These are phyloP conservation scores for Amphilophus citrinellus DNA, from an alignment of 2,113 vertebrate species.

Conservation along the genomic window DNA sequence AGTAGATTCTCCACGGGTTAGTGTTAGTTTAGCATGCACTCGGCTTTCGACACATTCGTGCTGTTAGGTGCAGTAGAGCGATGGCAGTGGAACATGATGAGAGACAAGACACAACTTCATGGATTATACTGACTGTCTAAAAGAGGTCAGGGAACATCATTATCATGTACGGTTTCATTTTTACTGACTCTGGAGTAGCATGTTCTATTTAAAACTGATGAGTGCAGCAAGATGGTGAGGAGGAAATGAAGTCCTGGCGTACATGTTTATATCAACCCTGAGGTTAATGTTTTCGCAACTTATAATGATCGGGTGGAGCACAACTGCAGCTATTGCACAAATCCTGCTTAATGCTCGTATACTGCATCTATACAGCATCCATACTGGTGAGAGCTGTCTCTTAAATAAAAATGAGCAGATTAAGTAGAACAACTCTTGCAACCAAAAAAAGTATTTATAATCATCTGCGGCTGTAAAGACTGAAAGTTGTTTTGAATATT, in stretches of 20 bases:
- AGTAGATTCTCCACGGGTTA: background rate
- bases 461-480: slow-evolving; percentile 1
- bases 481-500: slow-evolving; percentile 5
- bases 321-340: slow-evolving; percentile 60
- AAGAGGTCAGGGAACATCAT: slow-evolving; percentile 73
- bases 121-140: slow-evolving; percentile 58
- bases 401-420: slow-evolving; percentile 6
- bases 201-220: slow-evolving; percentile 76
- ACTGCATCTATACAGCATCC: slow-evolving; percentile 11
- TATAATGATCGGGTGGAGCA: slow-evolving; percentile 55
- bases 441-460: slow-evolving; percentile 5
- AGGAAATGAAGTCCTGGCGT: slow-evolving; percentile 73
- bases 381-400: background rate
- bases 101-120: slow-evolving; percentile 40
- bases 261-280: slow-evolving; percentile 69
- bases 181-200: slow-evolving; percentile 62
- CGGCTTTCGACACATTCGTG: background rate
- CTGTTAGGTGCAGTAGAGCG: background rate
- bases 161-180: slow-evolving; percentile 63
- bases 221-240: slow-evolving; percentile 64
- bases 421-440: background rate
- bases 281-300: slow-evolving; percentile 70
- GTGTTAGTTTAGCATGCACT: background rate
- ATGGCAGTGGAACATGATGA: background rate
- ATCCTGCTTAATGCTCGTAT: slow-evolving; percentile 18